These are phyloP conservation scores for Ferrisia virgata DNA, from an alignment of 2,888 invertebrate genomes.

Conservation along the genomic window DNA sequence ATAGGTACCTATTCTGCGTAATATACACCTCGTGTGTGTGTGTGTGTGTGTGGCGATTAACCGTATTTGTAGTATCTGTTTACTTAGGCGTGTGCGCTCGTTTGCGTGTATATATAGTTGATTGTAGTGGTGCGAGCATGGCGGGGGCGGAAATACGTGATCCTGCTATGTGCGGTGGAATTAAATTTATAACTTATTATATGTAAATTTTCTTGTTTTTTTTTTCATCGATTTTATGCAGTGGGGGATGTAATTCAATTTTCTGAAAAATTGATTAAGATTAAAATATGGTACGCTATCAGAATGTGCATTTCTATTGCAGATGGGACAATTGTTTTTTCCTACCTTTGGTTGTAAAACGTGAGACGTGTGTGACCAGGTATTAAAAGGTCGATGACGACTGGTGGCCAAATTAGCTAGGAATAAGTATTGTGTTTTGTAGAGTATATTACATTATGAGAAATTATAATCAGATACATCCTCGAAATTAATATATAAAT, in stretches of 20 bases:
- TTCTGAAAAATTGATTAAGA: neutral
- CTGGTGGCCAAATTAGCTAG: no score
- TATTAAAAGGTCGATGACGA: no score
- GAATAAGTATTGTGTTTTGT: no score
- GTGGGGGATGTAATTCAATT: no score
- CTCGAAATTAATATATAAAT: no score
- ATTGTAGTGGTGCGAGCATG: neutral
- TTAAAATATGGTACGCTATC: neutral
- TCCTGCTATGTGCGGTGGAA: neutral
- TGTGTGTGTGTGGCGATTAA: neutral
- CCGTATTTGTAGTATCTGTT: neutral
- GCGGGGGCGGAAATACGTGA: neutral
- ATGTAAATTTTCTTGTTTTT: neutral
- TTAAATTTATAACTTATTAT: neutral
- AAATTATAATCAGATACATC: no score
- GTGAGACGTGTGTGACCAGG: no score
- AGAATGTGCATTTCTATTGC: neutral
- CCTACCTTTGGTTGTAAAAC: no score
- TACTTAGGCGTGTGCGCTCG: neutral
- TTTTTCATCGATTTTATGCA: neutral
- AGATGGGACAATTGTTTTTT: no score
- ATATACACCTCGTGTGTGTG: no score
- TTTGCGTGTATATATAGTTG: neutral
- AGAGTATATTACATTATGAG: no score
- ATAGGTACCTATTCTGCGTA: neutral